Conservation (phyloP, 2,113 vertebrate species). For the Sardina pilchardus region DNA sequence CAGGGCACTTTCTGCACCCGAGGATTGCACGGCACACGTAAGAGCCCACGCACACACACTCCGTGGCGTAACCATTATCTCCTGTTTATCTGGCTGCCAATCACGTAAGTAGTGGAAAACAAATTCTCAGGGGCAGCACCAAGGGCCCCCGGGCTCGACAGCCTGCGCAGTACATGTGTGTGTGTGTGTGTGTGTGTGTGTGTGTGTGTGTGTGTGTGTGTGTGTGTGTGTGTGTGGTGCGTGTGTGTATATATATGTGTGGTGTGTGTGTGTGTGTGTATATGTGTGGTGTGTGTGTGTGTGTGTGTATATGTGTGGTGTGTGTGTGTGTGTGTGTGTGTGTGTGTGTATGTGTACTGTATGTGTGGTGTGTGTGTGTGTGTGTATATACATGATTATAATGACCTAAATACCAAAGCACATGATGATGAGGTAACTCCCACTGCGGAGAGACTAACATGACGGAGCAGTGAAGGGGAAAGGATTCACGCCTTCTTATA, state of each 20-base stretch:
- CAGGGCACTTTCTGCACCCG: not conserved
- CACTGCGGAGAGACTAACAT: not conserved
- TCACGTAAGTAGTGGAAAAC: constrained; percentile 20
- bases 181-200: constrained; percentile 8
- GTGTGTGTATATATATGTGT: no score
- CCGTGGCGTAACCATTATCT: not conserved
- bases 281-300: no score
- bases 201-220: not conserved
- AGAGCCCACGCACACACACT: constrained; percentile 12
- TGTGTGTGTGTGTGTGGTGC: no score
- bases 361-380: no score
- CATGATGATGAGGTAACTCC: constrained; percentile 8
- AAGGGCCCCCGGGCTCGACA: not conserved
- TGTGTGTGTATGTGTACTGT: not conserved
- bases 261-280: no score
- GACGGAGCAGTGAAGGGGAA: not conserved
- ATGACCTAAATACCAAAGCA: constrained; percentile 13
- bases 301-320: no score
- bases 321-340: no score
- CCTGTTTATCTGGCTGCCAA: constrained; percentile 24
- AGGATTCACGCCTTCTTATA: not conserved
- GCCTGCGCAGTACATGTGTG: not conserved
- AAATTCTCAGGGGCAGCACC: not conserved
- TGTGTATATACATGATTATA: constrained; percentile 4
- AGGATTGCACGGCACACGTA: not conserved